phyloP scores from a whole-genome alignment of 2,888 invertebrate genomes.

The Schizaphis graminum region DNA sequence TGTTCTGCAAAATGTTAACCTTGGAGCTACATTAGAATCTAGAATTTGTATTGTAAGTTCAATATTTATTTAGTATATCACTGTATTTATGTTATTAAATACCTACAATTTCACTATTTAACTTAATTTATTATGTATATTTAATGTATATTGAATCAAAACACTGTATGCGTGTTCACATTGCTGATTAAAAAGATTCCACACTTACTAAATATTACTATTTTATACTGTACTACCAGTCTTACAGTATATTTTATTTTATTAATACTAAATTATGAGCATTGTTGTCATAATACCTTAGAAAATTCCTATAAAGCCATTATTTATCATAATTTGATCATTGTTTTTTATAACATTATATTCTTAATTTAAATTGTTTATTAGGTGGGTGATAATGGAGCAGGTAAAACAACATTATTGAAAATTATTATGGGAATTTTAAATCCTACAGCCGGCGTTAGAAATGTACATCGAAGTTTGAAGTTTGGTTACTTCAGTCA shows the following conservation, averaged over 20 bases:
- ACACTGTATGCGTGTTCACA: not conserved
- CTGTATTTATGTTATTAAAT: not conserved
- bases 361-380: conserved; percentile 66
- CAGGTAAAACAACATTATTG: conserved; percentile 96
- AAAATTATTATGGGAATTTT: conserved; percentile 92
- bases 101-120: not conserved
- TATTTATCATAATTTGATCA: not conserved
- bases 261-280: not conserved
- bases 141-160: not conserved
- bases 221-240: not conserved
- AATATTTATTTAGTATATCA: conserved; percentile 28
- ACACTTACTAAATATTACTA: not conserved
- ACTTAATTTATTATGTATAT: not conserved
- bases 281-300: not conserved
- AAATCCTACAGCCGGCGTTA: conserved; percentile 85
- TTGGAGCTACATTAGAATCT: conserved; percentile 93
- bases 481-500: conserved; percentile 99
- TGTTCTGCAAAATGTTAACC: conserved; percentile 87
- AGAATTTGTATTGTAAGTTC: conserved; percentile 95
- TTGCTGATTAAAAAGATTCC: not conserved
- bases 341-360: too few species aligned
- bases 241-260: not conserved
- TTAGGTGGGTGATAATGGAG: conserved; percentile 94
- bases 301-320: not conserved
- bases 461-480: conserved; percentile 90